Base-by-base conservation (phyloP, 92 coral and sea anemone genomes). In the Virgularia gustaviana region DNA sequence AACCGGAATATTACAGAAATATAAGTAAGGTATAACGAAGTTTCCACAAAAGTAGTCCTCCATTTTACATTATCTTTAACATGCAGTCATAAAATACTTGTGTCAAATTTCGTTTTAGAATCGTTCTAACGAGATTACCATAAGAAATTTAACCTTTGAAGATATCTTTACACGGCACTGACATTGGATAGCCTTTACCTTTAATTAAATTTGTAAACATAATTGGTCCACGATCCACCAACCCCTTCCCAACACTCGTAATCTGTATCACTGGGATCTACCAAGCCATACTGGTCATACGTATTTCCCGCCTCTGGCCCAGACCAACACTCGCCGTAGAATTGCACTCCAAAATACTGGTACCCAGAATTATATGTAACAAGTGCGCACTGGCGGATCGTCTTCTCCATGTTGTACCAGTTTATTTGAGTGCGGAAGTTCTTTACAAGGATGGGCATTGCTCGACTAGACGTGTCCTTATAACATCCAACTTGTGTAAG, bases 351-450 rank as follows among this genome's bases (percentile, higher is more conserved):
- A 53, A 76, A 76, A 63, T 76, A 76, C 73, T 71, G 57, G 47
- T 34, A 71, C 7, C 78, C 78, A 36, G 44, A 58, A 33, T 60
- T 18, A 39, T 73, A 55, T 2, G 79, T 81, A 13, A 75, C 65
- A 23, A 52, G 67, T 32, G 83, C 83, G 38, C 83, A 79, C 32
- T 10, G 67, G 27, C 41, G 59, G 25, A 79, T 71, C 8, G 83
- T 79, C 42, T 38, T 79, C 6, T 71, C 73, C 78, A 79, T 79
- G 39, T 62, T 43, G 54, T 71, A 60, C 83, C 83, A 79, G 83
- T 79, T 70, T 15, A 79, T 79, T 22, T 71, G 56, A 24, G 15
- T 31, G 10, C 83, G 75, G 57, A 70, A 79, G 78, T 71, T 71
- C 68, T 59, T 75, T 37, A 70, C n/a, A 23, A 47, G 7, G 11